A percentile compares a stretch with the other conserved stretches of the same genome.
Conservation (phyloP, 2,888 invertebrate species). For the Ophion ellenae region DNA sequence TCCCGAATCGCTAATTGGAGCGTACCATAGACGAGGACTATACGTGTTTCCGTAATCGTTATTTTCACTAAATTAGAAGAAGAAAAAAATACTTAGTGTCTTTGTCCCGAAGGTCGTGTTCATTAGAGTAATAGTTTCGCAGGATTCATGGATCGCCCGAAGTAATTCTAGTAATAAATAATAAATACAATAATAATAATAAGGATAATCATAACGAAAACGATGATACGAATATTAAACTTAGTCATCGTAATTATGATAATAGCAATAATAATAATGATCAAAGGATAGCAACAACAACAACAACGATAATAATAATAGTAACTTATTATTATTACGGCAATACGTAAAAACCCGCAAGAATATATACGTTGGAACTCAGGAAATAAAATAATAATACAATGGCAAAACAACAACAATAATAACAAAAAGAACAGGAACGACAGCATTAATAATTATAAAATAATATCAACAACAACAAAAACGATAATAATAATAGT, state of each 20-base stretch:
- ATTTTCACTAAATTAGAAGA: neutral
- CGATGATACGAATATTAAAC: too few relatives aligned
- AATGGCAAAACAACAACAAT: too few relatives aligned
- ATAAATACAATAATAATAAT: neutral
- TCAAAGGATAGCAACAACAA: neutral
- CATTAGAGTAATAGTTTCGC: conserved; percentile 5
- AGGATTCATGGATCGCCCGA: conserved; percentile 8
- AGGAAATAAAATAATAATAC: too few relatives aligned
- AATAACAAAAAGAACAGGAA: too few relatives aligned
- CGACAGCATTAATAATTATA: too few relatives aligned
- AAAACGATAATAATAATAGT: too few relatives aligned
- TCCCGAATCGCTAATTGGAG: conserved; percentile 48
- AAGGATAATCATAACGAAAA: neutral
- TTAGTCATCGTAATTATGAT: too few relatives aligned
- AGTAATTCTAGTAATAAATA: neutral
- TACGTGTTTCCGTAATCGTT: conserved; percentile 36
- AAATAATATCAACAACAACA: too few relatives aligned
- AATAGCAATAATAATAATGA: neutral
- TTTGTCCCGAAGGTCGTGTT: conserved; percentile 32
- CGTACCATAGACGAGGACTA: conserved; percentile 35
- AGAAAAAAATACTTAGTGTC: neutral
- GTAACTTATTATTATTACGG: too few relatives aligned
- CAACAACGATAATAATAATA: too few relatives aligned
- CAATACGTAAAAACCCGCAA: too few relatives aligned
- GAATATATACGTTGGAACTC: too few relatives aligned